Conservation (phyloP, 2,113 vertebrate species). For the Lagopus leucura region DNA sequence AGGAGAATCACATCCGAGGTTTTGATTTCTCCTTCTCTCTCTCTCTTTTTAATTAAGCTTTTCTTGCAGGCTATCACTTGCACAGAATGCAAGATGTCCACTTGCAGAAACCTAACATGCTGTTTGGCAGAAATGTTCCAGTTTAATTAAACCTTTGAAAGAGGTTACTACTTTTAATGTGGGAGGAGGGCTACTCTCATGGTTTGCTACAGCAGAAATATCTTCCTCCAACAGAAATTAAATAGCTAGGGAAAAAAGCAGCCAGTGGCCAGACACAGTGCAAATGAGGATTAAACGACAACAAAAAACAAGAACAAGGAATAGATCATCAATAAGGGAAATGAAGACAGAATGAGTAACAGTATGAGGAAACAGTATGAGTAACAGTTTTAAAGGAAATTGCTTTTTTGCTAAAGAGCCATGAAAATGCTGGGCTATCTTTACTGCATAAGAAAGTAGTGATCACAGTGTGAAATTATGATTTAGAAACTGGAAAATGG, state of each 20-base stretch:
- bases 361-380: background rate
- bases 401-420: background rate
- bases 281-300: slow-evolving; percentile 5
- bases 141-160: background rate
- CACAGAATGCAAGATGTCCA: background rate
- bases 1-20: background rate
- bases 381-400: background rate
- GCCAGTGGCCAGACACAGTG: background rate
- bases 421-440: background rate
- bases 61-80: background rate
- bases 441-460: background rate
- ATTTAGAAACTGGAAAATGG: background rate
- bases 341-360: background rate
- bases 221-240: background rate
- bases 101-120: background rate
- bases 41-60: background rate
- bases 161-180: background rate
- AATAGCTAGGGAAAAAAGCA: background rate
- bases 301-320: background rate
- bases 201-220: background rate
- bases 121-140: slow-evolving; percentile 26
- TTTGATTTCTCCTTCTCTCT: background rate
- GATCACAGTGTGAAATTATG: background rate
- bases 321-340: background rate
- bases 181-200: background rate